Evolutionary conservation across 2,888 invertebrate species (phyloP), one percentile per base, ranked within the genome.

Genomic region (Eremobia ochroleuca): DNA sequence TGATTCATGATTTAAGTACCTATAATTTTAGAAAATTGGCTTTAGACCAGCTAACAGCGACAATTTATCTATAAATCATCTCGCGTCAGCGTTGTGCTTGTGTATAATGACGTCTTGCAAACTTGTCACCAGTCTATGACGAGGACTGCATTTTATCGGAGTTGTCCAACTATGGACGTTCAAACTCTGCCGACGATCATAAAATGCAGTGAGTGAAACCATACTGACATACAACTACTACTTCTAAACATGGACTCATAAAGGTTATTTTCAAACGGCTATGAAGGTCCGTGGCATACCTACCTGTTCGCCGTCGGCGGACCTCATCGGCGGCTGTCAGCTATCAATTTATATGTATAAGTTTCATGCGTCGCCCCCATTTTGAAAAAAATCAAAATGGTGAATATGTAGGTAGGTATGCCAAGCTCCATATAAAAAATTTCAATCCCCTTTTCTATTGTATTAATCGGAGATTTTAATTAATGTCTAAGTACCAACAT

Each of bases 121-220:
- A 5, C 40, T 25, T 31, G 28, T 9, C 9, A 40, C 31, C 21
- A 13, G 15, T 43, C 11, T 21, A 21, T 28, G 28, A 40, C 15
- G n/a, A 46, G 2, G 25, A 37, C 28, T 73, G 58, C 43, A 73
- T 46, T 73, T 59, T 71, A 71, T 37, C 13, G 21, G 15, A 9
- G 28, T 28, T 43, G 31, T 13, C 4, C 21, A 55, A 40, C 40
- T n/a, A 18, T 18, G 21, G 21, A n/a, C 15, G 34, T 9, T 31
- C 3, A 4, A 9, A 64, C 0, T 18, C 25, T 8, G 2, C 8
- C 8, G 13, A 21, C 8, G n/a, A 37, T 2, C 46, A 59, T 71
- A 59, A 59, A 71, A 74, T 59, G 46, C 43, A 37, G 34, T 6
- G 34, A 34, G 43, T 59, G 15, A 59, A 28, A 31, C 28, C 40